Percentiles rank a stretch among this genome's conserved stretches.
These are phyloP conservation scores for Micropoecilia bifurca DNA, from an alignment of 2,797 vertebrate species.

Conservation along the genomic window DNA sequence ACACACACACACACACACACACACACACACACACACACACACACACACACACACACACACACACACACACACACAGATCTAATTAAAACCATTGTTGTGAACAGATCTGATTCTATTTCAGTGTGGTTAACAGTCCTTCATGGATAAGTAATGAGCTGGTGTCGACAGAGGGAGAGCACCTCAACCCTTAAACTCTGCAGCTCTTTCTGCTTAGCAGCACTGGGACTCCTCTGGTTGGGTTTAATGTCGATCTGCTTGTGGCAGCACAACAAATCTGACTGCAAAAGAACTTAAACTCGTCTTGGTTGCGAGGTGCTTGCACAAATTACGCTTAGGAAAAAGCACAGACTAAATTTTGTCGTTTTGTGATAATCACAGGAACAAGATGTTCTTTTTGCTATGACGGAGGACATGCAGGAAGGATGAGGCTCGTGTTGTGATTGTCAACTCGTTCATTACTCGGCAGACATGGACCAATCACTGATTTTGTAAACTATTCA, in stretches of 20 bases:
- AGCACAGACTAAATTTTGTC: not conserved
- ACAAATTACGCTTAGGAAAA: constrained; percentile 8
- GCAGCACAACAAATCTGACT: constrained; percentile 35
- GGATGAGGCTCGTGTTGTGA: not conserved
- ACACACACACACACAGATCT: constrained; percentile 56
- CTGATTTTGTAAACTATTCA: not conserved
- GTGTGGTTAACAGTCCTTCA: constrained; percentile 77
- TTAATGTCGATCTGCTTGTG: constrained; percentile 53
- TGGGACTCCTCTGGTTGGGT: constrained; percentile 53
- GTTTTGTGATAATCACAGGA: not conserved
- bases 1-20: constrained; percentile 41
- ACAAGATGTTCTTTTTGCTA: not conserved
- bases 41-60: constrained; percentile 23
- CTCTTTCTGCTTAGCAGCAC: constrained; percentile 50
- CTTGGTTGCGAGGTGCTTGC: constrained; percentile 12
- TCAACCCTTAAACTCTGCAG: constrained; percentile 61
- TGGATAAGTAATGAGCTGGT: constrained; percentile 80
- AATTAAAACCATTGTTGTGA: constrained; percentile 79
- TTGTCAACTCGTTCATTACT: not conserved
- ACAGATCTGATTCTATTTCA: constrained; percentile 79
- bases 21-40: no score
- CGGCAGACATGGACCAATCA: not conserved
- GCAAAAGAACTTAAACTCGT: constrained; percentile 42
- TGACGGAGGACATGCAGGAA: not conserved
- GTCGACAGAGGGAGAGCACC: constrained; percentile 53